Evolutionary conservation across 2,797 vertebrate species (phyloP), one percentile per base, ranked within the genome.

Genomic region (Melanotaenia boesemani): DNA sequence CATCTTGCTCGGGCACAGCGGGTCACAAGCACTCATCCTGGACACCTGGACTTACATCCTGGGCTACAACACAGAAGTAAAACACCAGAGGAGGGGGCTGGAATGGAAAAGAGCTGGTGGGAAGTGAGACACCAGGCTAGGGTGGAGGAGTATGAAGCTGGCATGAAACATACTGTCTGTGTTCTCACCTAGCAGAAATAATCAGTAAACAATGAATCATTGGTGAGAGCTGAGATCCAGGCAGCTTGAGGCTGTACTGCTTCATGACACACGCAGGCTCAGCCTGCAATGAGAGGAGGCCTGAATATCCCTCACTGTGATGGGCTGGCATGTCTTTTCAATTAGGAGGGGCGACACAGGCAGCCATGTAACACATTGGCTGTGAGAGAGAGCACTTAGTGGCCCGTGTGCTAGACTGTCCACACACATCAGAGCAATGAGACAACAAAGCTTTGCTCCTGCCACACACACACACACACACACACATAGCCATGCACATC

Each of bases 21-120:
- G 90, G 91, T 91, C 89, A 88, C 69, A 84, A 16, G 57, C 73
- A 4, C 88, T 91, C 92, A 93, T 93, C 92, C 92, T 91, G 92
- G 90, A 91, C 92, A 93, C 90, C 92, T 93, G 92, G 89, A 88
- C 86, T 54, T 55, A 86, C 89, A 91, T 93, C 92, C 91, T 92
- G 91, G 90, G 91, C 86, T 67, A 67, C 77, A 8, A 34, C 2
- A n/a, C 62, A 50, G 82, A 82, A 80, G 72, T 83, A 83, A 72
- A 67, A 62, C 11, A 10, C 58, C 77, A 69, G 69, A 81, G 56
- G 48, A 72, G 61, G 62, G 50, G 44, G 37, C 57, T 50, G 62
- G 54, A 20, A 52, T 68, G 83, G 81, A 86, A 83, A 76, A 66
- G 28, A 76, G 36, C 63, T 59, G 59, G 67, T 77, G 52, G 87